Evolutionary conservation across 2,888 invertebrate genomes (phyloP).

Genomic region (Himalopsyche tibetana): DNA sequence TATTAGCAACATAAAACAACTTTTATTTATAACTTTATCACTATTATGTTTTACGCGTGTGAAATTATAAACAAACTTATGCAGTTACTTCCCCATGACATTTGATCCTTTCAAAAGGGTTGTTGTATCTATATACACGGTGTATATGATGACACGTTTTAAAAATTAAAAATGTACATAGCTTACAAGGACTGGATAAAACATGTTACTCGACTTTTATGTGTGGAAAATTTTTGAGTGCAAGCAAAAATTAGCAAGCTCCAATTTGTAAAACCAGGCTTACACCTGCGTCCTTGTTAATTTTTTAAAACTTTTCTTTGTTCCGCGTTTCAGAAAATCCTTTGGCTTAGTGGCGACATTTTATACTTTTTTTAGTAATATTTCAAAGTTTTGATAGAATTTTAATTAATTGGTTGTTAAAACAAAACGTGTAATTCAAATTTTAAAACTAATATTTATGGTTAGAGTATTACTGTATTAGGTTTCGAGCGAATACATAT

Average conservation of each 20-base stretch:
- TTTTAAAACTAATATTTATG: too few species aligned
- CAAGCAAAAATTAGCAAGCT: conserved; percentile 10
- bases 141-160: neutral
- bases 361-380: neutral
- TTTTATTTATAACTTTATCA: too few species aligned
- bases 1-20: too few species aligned
- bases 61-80: too few species aligned
- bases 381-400: neutral
- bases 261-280: conserved; percentile 20
- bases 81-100: neutral
- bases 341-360: neutral
- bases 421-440: too few species aligned
- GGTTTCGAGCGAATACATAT: too few species aligned
- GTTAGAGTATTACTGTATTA: too few species aligned
- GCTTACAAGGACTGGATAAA: neutral
- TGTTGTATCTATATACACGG: neutral
- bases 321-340: neutral
- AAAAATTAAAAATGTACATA: neutral
- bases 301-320: neutral
- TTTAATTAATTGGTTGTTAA: neutral
- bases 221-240: conserved; percentile 12
- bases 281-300: neutral
- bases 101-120: neutral
- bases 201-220: conserved; percentile 14
- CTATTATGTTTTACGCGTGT: too few species aligned